Percentiles rank a stretch among this genome's conserved stretches.
phyloP scores from a whole-genome alignment of 2,888 invertebrate species.

The Eristalinus sepulchralis region DNA sequence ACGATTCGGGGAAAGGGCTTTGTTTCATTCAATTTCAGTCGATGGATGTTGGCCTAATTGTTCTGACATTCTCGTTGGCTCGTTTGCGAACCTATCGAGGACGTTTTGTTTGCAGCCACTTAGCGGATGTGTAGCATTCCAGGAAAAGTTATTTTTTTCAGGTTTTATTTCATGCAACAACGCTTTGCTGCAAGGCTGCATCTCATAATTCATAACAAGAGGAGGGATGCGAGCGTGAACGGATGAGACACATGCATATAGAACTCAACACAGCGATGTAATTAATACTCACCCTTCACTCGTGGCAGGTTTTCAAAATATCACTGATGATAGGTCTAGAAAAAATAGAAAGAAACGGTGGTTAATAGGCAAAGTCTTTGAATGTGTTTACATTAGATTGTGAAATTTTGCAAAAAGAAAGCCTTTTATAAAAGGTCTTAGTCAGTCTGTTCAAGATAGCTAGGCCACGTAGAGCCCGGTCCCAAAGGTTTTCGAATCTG shows the following conservation, averaged over 20 bases:
- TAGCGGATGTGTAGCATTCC: neutral
- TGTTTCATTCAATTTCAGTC: neutral
- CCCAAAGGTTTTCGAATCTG: too few species aligned
- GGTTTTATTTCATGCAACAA: neutral
- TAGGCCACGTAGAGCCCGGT: too few species aligned
- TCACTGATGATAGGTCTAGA: too few species aligned
- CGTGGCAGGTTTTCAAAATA: neutral
- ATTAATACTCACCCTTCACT: neutral
- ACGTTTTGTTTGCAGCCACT: neutral
- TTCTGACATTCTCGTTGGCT: constrained; percentile 1
- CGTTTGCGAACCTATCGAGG: neutral
- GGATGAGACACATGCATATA: neutral
- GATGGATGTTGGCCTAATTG: neutral
- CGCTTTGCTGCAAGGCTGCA: neutral
- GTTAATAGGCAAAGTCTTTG: too few species aligned
- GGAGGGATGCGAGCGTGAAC: neutral
- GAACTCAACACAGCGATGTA: neutral
- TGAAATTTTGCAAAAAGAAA: too few species aligned
- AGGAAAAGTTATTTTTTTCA: neutral
- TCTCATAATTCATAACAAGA: neutral
- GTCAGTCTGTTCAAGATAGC: too few species aligned
- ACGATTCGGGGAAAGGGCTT: neutral
- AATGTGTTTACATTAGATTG: too few species aligned
- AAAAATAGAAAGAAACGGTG: too few species aligned
- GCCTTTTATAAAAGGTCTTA: too few species aligned